Evolutionary conservation across 1,140 invertebrate species (phyloP).

Genomic region (Homarus americanus): DNA sequence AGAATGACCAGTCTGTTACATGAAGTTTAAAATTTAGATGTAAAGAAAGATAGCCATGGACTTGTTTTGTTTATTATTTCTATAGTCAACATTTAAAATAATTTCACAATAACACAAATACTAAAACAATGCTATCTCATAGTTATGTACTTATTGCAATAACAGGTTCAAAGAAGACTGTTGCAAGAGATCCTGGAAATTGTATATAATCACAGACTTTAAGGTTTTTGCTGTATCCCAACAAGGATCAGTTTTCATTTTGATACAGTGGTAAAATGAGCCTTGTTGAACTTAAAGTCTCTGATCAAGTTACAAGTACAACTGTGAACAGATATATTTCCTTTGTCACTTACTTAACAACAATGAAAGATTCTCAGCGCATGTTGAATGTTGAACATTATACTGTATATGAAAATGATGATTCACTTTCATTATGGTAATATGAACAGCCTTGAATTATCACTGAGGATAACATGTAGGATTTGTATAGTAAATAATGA

Average conservation of each 20-base stretch:
- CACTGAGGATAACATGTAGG: constrained; percentile 63
- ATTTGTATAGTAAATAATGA: constrained; percentile 53
- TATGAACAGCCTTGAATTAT: constrained; percentile 67
- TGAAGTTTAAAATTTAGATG: too few species aligned
- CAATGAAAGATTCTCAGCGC: constrained; percentile 45
- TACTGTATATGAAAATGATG: constrained; percentile 39
- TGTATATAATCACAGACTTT: constrained; percentile 62
- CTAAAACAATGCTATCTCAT: constrained; percentile 72
- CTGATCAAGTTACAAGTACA: constrained; percentile 43
- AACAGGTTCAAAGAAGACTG: constrained; percentile 70
- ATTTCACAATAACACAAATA: constrained; percentile 73
- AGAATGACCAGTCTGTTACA: too few species aligned
- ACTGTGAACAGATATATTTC: constrained; percentile 54
- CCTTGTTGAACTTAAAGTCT: constrained; percentile 46
- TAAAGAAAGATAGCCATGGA: too few species aligned
- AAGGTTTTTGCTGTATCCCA: constrained; percentile 56
- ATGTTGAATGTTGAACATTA: constrained; percentile 53
- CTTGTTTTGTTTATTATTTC: constrained; percentile 58
- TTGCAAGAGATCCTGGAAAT: constrained; percentile 55
- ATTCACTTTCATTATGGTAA: constrained; percentile 47
- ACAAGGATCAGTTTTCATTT: constrained; percentile 55
- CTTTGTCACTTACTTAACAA: constrained; percentile 64
- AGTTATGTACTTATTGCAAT: constrained; percentile 70
- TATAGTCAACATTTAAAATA: constrained; percentile 72
- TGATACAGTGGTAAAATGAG: constrained; percentile 46